A percentile compares a stretch with the other conserved stretches of the same genome.
phyloP scores from a whole-genome alignment of 2,888 invertebrate genomes.

The Cryptus armator region DNA sequence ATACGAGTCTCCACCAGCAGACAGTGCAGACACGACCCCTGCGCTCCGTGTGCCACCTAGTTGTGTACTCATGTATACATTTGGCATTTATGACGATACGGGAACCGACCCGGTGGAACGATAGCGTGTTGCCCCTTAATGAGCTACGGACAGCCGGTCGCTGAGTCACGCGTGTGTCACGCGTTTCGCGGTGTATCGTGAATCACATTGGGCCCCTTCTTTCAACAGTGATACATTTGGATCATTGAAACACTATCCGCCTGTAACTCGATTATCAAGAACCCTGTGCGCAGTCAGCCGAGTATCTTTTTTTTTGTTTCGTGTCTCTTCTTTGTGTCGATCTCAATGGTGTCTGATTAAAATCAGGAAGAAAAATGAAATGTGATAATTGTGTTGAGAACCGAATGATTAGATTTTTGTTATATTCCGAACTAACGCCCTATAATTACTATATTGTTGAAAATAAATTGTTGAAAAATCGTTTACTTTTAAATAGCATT shows the following conservation, averaged over 20 bases:
- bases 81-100: constrained; percentile 74
- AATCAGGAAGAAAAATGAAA: no score
- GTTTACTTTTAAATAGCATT: no score
- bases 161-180: constrained; percentile 77
- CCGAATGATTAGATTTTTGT: no score
- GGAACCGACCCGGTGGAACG: constrained; percentile 55
- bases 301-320: no score
- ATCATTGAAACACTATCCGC: constrained; percentile 42
- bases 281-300: constrained; percentile 10
- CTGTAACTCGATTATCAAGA: constrained; percentile 39
- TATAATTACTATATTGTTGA: no score
- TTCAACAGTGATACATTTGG: constrained; percentile 47
- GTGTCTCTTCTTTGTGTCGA: no score
- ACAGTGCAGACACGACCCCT: constrained; percentile 3
- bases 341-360: no score
- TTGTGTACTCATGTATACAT: constrained; percentile 60
- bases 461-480: no score
- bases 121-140: constrained; percentile 77
- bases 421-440: no score
- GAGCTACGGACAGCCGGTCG: constrained; percentile 78
- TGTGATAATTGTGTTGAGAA: no score
- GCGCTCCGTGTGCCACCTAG: constrained; percentile 18
- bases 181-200: constrained; percentile 70
- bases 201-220: constrained; percentile 36
- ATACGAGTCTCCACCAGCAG: not conserved